Percentiles rank a stretch among this genome's conserved stretches.
These are phyloP conservation scores for Drosophila busckii DNA, from an alignment of 1,140 invertebrate genomes.

Conservation along the genomic window DNA sequence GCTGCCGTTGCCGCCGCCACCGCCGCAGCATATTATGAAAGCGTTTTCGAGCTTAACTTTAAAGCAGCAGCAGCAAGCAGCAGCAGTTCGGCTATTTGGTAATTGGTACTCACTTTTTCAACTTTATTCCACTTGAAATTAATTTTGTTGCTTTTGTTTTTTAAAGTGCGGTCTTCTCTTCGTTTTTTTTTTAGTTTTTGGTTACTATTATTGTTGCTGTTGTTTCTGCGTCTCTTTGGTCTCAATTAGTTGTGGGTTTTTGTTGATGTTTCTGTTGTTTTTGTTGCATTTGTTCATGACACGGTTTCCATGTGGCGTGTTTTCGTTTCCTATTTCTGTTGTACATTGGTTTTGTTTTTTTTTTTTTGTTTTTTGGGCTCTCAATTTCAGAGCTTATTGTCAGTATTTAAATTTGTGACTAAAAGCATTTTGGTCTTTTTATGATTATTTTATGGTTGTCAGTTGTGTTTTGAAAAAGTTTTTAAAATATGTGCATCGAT, in stretches of 20 bases:
- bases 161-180: slow-evolving; percentile 16
- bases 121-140: slow-evolving; percentile 57
- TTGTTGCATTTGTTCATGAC: slow-evolving; percentile 74
- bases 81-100: slow-evolving; percentile 45
- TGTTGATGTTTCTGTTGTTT: slow-evolving; percentile 47
- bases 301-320: slow-evolving; percentile 68
- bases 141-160: slow-evolving; percentile 12
- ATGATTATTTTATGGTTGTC: slow-evolving; percentile 11
- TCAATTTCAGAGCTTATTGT: slow-evolving; percentile 54
- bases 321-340: slow-evolving; percentile 67
- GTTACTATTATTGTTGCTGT: slow-evolving; percentile 30
- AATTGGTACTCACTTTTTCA: slow-evolving; percentile 42
- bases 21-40: slow-evolving; percentile 44
- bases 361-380: slow-evolving; percentile 21
- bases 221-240: slow-evolving; percentile 39
- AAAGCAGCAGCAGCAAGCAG: slow-evolving; percentile 11
- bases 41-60: slow-evolving; percentile 26
- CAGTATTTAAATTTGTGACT: slow-evolving; percentile 11
- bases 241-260: slow-evolving; percentile 47
- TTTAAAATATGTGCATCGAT: too few relatives aligned
- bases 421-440: slow-evolving; percentile 22
- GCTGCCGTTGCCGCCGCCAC: too few relatives aligned
- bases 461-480: too few relatives aligned
- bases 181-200: slow-evolving; percentile 14
- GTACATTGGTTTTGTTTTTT: slow-evolving; percentile 36